Evolutionary conservation across 2,888 invertebrate species (phyloP), one percentile per base, ranked within the genome.

Genomic region (Drosophila nr. fundita): DNA sequence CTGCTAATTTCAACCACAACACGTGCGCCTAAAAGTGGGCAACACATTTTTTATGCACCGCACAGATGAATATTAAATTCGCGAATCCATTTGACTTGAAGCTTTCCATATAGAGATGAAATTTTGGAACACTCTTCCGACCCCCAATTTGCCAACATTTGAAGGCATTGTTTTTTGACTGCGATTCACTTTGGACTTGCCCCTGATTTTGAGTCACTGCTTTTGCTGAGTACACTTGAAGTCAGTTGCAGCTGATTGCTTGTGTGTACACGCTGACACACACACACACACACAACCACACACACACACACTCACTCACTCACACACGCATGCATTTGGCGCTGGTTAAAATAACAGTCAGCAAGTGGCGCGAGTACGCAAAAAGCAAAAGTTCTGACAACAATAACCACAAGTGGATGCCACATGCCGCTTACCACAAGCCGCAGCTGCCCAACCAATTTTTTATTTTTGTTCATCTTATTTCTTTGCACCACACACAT

Each of bases 341-440:
- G 70, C 70, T 78, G 87, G 89, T 78, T 83, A 75, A 87, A 84
- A 81, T 78, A 81, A 81, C 69, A 78, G 78, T 68, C 80, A 79
- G 73, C 64, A 70, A 72, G 83, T 83, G 66, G 59, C 62, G 52
- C 67, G 67, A 74, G 69, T 69, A 68, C 64, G 59, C 79, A 76
- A 76, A 79, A 80, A 80, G 80, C 87, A 82, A 82, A 82, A 87
- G 84, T 84, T 84, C 87, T 76, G 84, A 81, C 84, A 84, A 83
- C 84, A 89, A 87, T 83, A 84, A 89, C 89, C 89, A 81, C 89
- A 89, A 84, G 84, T 84, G 87, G 84, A 89, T 89, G 89, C 78
- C 89, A 86, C 76, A 67, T 54, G 67, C 66, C 66, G 42, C 53
- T 65, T 53, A 40, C 65, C 54, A 48, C 80, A 76, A 36, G 68